Evolutionary conservation across 2,113 vertebrate species (phyloP).

Genomic region (Willisornis vidua): DNA sequence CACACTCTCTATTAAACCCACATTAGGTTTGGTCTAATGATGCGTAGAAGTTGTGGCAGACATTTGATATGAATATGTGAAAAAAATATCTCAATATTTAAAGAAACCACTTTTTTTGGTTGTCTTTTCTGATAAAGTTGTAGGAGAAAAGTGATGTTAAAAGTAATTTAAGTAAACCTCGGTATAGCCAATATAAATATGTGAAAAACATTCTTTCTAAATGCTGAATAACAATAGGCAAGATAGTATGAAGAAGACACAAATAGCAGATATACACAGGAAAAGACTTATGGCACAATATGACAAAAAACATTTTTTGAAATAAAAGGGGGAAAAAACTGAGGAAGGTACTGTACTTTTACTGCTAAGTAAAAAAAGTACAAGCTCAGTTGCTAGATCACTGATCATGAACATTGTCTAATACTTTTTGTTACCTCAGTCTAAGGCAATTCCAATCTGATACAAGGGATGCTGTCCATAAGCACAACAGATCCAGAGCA

Average conservation of each 20-base stretch:
- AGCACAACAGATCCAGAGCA: background rate
- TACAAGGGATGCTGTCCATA: background rate
- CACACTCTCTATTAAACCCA: background rate
- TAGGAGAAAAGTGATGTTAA: background rate
- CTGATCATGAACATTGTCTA: background rate
- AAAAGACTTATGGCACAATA: background rate
- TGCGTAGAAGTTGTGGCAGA: background rate
- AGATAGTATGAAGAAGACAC: background rate
- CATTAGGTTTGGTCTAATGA: background rate
- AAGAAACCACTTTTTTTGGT: background rate
- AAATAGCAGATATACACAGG: background rate
- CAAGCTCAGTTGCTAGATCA: background rate
- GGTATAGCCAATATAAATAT: background rate
- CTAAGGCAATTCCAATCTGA: background rate
- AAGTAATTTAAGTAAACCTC: background rate
- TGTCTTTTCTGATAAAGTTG: background rate
- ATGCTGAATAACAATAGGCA: background rate
- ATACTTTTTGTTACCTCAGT: background rate
- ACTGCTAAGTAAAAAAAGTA: background rate
- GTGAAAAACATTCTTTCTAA: background rate
- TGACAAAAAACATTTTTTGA: background rate
- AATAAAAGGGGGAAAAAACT: background rate
- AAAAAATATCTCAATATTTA: background rate
- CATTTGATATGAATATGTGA: rapidly evolving
- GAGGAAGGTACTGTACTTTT: background rate